These are phyloP conservation scores for Kryphioiulus occultus DNA, from an alignment of 2,888 invertebrate species.

Conservation along the genomic window DNA sequence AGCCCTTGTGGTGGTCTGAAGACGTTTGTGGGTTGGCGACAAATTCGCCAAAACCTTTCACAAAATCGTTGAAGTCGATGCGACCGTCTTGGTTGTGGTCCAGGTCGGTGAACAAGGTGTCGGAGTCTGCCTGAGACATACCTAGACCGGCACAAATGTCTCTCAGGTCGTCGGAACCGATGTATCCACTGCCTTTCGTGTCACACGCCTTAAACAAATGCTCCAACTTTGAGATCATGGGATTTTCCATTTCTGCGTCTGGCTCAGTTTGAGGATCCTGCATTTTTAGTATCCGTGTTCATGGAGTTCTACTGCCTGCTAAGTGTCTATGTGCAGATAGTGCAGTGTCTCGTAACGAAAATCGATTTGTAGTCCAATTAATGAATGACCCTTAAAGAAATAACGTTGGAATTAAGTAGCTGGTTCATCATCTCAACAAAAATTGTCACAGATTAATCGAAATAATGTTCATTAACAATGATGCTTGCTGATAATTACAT, in stretches of 20 bases:
- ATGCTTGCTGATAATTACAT: no score
- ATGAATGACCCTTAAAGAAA: background rate
- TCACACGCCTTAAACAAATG: slow-evolving; percentile 65
- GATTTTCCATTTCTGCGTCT: background rate
- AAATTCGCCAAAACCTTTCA: slow-evolving; percentile 65
- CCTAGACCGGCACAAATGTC: slow-evolving; percentile 65
- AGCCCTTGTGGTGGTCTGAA: background rate
- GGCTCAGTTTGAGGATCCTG: background rate
- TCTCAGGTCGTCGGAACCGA: slow-evolving; percentile 61
- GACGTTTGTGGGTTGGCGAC: slow-evolving; percentile 53
- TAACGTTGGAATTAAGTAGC: background rate
- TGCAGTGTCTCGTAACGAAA: background rate
- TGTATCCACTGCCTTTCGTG: slow-evolving; percentile 62
- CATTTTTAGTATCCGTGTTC: background rate
- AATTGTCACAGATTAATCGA: background rate
- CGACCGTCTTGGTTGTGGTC: slow-evolving; percentile 67
- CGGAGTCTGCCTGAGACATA: slow-evolving; percentile 62
- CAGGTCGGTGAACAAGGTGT: slow-evolving; percentile 65
- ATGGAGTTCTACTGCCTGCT: background rate
- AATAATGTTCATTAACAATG: no score
- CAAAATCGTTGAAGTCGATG: slow-evolving; percentile 67
- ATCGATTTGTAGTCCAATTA: background rate
- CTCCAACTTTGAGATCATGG: slow-evolving; percentile 56
- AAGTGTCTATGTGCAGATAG: background rate
- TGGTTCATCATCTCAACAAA: background rate